Conservation (phyloP, 2,113 vertebrate species). For the Rhabdomys dilectus region DNA sequence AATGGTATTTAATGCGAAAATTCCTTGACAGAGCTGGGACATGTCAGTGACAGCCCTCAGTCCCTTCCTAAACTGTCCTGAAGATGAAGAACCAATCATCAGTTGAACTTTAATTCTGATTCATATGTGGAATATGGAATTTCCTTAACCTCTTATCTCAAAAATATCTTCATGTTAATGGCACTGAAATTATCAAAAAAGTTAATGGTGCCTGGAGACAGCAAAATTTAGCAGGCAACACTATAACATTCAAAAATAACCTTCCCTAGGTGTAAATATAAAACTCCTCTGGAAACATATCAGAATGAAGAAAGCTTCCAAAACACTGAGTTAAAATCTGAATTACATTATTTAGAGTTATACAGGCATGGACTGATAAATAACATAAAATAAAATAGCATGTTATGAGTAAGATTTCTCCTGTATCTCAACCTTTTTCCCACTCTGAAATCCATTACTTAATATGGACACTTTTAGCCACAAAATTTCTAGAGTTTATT, state of each 20-base stretch:
- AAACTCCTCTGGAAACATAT: slow-evolving; percentile 82
- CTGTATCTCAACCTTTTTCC: slow-evolving; percentile 83
- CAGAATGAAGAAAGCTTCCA: slow-evolving; percentile 84
- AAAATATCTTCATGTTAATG: slow-evolving; percentile 84
- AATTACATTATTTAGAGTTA: slow-evolving; percentile 85
- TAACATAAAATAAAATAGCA: slow-evolving; percentile 86
- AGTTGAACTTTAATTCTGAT: slow-evolving; percentile 7
- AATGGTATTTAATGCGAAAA: not conserved
- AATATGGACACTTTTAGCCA: slow-evolving; percentile 85
- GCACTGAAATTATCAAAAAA: slow-evolving; percentile 82
- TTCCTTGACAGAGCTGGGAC: not conserved
- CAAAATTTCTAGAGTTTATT: slow-evolving; percentile 89
- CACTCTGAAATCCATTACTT: slow-evolving; percentile 85
- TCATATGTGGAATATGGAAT: slow-evolving; percentile 46
- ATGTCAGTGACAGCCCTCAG: not conserved
- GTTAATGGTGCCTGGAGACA: slow-evolving; percentile 81
- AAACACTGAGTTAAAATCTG: slow-evolving; percentile 84
- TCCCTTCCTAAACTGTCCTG: not conserved
- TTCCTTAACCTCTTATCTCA: slow-evolving; percentile 66
- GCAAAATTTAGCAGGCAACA: slow-evolving; percentile 82
- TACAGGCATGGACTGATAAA: slow-evolving; percentile 84
- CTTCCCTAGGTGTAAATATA: slow-evolving; percentile 84
- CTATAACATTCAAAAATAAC: slow-evolving; percentile 83
- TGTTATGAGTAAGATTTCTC: slow-evolving; percentile 82
- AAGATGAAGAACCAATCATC: not conserved